Evolutionary conservation across 2,888 invertebrate species (phyloP), one percentile per base, ranked within the genome.

Genomic region (Athrips mouffetella): DNA sequence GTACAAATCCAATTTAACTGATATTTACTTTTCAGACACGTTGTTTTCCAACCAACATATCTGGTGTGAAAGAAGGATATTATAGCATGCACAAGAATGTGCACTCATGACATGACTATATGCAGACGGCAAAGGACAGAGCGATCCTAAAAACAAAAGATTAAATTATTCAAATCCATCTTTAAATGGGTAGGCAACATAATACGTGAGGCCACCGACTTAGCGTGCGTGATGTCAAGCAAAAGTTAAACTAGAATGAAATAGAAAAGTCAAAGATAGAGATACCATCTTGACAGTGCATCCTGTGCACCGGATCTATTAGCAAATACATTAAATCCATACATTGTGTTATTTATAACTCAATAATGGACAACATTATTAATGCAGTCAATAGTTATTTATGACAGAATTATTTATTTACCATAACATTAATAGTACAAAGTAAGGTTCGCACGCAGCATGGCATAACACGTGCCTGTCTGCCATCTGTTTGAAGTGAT

Each of bases 221-320:
- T 10, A 10, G 37, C n/a, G 21, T n/a, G 37, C n/a, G 21, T n/a
- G 37, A 37, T 16, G 16, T 16, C 37, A 20, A 21, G 13, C 21
- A 18, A 21, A 11, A 37, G 37, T 11, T 21, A 37, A 21, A 37
- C 37, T 20, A n/a, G 10, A 37, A 21, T n/a, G 11, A 37, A 23
- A 25, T 40, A 11, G 40, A 40, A 40, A 40, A 40, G 40, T 7
- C 15, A 21, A 23, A 40, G 15, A 40, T 16, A 15, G 6, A 5
- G 16, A 27, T 16, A 41, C 15, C 16, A 29, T 41, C 41, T 41
- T n/a, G 13, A 41, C n/a, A n/a, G 18, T 37, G 15, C 16, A 29
- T 10, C 8, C 18, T 29, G 42, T 42, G 29, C 42, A 42, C 29
- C 42, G 42, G 42, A 42, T 40, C 40, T 23, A 15, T 13, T 23